These are phyloP conservation scores for Parus major DNA, from an alignment of 2,113 vertebrate genomes.

Conservation along the genomic window DNA sequence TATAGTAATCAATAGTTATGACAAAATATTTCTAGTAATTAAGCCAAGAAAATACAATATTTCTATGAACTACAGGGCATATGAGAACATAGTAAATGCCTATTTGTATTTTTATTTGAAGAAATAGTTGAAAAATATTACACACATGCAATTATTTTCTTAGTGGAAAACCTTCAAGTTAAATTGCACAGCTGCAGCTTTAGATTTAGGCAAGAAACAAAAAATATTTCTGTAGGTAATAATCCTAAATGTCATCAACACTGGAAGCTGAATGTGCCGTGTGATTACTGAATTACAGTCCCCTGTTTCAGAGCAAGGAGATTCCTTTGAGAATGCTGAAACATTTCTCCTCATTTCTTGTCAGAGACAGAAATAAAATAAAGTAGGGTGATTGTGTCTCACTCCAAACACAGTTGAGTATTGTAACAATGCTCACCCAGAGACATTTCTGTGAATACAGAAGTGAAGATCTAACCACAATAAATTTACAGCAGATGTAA, in stretches of 20 bases:
- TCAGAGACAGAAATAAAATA: background rate
- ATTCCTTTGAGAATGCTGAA: background rate
- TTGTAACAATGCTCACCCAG: background rate
- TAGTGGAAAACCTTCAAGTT: background rate
- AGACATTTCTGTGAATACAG: background rate
- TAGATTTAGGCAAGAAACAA: background rate
- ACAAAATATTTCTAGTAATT: background rate
- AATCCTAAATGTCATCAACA: background rate
- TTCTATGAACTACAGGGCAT: background rate
- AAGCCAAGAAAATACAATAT: background rate
- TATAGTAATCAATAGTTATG: background rate
- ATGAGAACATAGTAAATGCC: background rate
- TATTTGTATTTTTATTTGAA: background rate
- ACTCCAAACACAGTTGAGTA: background rate
- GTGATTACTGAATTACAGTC: background rate
- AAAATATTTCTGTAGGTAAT: background rate
- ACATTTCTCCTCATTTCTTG: background rate
- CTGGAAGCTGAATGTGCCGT: background rate
- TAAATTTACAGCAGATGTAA: background rate
- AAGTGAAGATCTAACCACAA: background rate
- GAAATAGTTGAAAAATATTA: background rate
- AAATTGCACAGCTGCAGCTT: background rate
- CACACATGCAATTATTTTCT: background rate
- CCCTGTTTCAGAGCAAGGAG: background rate
- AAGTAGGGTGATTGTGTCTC: background rate